Conservation (phyloP, 2,888 invertebrate species). For the Caenorhabditis sinica region DNA sequence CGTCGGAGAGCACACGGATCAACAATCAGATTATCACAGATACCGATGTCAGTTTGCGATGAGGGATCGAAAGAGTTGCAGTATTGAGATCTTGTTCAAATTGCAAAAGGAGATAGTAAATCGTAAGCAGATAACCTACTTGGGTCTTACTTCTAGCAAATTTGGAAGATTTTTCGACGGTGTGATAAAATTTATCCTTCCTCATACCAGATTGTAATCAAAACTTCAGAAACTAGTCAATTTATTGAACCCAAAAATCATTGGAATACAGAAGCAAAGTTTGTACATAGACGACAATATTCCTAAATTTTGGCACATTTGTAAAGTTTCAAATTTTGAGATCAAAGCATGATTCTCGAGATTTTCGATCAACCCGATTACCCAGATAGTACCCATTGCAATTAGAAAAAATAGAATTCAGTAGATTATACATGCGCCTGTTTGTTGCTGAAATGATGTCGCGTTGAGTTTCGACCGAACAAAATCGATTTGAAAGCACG, state of each 20-base stretch:
- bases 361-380: slow-evolving; percentile 14
- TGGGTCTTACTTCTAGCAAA: no score
- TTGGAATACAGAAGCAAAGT: slow-evolving; percentile 11
- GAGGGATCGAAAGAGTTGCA: neutral
- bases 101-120: no score
- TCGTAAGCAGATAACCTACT: no score
- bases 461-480: slow-evolving; percentile 63
- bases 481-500: slow-evolving; percentile 89
- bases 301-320: slow-evolving; percentile 25
- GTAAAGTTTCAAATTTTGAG: neutral
- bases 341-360: slow-evolving; percentile 6
- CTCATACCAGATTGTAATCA: neutral
- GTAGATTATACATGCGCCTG: slow-evolving; percentile 60
- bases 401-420: slow-evolving; percentile 1
- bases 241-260: slow-evolving; percentile 11
- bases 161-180: no score
- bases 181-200: neutral
- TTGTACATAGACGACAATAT: slow-evolving; percentile 26
- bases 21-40: slow-evolving; percentile 31
- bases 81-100: no score
- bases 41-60: neutral
- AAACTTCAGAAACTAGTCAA: neutral
- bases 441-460: slow-evolving; percentile 67
- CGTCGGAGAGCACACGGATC: neutral
- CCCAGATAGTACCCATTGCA: slow-evolving; percentile 32